phyloP scores from a whole-genome alignment of 2,797 vertebrate genomes.

The Gadopsis bispinosus region DNA sequence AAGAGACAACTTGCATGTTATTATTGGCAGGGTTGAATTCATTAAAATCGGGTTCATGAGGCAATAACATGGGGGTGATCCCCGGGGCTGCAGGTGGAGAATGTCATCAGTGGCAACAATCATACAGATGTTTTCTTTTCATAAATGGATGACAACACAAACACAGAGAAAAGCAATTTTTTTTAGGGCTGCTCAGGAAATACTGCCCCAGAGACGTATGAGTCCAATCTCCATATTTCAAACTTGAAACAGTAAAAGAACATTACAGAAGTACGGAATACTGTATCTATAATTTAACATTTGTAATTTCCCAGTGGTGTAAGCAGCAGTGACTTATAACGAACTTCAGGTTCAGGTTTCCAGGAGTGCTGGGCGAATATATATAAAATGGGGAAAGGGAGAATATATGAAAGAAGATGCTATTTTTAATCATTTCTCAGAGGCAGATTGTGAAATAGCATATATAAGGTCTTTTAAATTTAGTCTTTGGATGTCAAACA shows the following conservation, averaged over 20 bases:
- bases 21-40: neutral
- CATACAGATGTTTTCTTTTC: slow-evolving; percentile 48
- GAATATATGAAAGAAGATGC: neutral
- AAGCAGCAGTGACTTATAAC: neutral
- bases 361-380: neutral
- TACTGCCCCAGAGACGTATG: neutral
- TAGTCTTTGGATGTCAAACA: slow-evolving; percentile 15
- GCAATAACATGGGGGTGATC: neutral
- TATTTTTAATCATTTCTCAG: neutral
- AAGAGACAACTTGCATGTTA: slow-evolving; percentile 4
- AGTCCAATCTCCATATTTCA: neutral
- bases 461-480: neutral
- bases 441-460: slow-evolving; percentile 8
- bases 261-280: slow-evolving; percentile 1
- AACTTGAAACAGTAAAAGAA: neutral
- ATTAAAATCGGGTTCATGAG: neutral
- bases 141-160: slow-evolving; percentile 24
- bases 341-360: slow-evolving; percentile 1
- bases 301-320: too few species aligned
- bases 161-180: neutral
- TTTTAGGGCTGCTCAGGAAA: neutral
- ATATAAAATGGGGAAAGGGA: neutral
- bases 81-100: neutral
- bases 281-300: neutral
- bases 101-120: neutral